Conservation (phyloP, 2,113 vertebrate species). For the Melozone crissalis region DNA sequence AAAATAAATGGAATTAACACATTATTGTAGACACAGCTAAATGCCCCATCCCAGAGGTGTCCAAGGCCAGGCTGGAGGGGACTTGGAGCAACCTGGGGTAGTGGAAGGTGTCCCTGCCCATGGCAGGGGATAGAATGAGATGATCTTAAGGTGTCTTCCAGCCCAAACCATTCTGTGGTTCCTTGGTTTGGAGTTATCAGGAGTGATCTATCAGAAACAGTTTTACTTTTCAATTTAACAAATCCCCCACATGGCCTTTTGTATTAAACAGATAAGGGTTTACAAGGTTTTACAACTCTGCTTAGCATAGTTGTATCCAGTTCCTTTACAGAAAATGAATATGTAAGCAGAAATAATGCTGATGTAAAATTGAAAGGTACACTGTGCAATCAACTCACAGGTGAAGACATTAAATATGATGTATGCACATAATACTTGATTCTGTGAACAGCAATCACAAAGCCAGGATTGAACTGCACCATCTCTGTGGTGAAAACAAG, state of each 20-base stretch:
- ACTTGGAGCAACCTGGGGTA: neutral
- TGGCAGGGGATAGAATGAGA: neutral
- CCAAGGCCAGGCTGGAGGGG: fast-evolving
- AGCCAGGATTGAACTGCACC: neutral
- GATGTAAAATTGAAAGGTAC: neutral
- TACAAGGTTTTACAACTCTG: neutral
- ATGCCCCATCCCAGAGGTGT: too few relatives aligned
- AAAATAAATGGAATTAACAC: neutral
- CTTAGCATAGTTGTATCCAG: fast-evolving
- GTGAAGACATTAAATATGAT: neutral
- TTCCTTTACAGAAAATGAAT: neutral
- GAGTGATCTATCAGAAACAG: fast-evolving
- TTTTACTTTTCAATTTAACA: neutral
- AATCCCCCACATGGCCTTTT: neutral
- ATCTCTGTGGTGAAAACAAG: neutral
- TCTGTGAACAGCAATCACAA: neutral
- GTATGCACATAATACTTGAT: fast-evolving
- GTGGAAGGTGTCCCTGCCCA: neutral
- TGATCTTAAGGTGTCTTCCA: neutral
- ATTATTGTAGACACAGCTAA: neutral
- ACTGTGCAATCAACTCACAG: neutral
- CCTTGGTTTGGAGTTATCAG: neutral
- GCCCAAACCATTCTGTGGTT: neutral
- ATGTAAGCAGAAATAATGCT: neutral
- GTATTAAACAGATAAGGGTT: neutral